phyloP scores from a whole-genome alignment of 2,113 vertebrate genomes.

The Raja brachyura region DNA sequence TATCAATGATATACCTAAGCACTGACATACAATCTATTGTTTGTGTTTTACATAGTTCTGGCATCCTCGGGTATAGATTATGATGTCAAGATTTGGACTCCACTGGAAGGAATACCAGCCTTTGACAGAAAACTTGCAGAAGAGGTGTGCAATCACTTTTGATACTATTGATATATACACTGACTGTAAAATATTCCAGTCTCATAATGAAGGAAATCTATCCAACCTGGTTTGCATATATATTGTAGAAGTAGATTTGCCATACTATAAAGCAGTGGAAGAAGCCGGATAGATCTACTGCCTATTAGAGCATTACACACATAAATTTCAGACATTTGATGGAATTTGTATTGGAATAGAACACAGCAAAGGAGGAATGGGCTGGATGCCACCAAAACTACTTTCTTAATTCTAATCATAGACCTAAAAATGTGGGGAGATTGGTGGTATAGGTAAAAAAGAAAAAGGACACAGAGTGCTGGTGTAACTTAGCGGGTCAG shows the following conservation, averaged over 20 bases:
- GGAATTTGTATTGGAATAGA: not conserved
- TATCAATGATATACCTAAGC: not conserved
- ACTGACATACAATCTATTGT: not conserved
- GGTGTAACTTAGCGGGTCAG: too few relatives aligned
- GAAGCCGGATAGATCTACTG: not conserved
- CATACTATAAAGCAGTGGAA: not conserved
- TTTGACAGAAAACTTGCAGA: constrained; percentile 93
- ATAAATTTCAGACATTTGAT: not conserved
- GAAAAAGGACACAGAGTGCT: too few relatives aligned
- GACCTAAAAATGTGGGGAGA: not conserved
- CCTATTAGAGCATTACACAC: not conserved
- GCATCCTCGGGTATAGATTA: constrained; percentile 98
- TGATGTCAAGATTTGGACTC: constrained; percentile 97
- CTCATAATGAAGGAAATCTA: not conserved
- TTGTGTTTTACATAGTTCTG: constrained; percentile 69
- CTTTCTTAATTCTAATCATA: not conserved
- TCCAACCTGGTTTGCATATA: not conserved
- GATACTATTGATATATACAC: not conserved
- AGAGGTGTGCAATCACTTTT: constrained; percentile 63
- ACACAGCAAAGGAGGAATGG: not conserved
- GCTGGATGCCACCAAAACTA: not conserved
- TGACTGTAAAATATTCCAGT: not conserved
- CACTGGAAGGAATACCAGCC: constrained; percentile 77
- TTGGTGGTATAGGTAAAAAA: too few relatives aligned
- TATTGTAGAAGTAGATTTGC: not conserved